Percentiles rank a stretch among this genome's conserved stretches.
Evolutionary conservation across 2,888 invertebrate genomes (phyloP).

Genomic region (Heliconius aoede): DNA sequence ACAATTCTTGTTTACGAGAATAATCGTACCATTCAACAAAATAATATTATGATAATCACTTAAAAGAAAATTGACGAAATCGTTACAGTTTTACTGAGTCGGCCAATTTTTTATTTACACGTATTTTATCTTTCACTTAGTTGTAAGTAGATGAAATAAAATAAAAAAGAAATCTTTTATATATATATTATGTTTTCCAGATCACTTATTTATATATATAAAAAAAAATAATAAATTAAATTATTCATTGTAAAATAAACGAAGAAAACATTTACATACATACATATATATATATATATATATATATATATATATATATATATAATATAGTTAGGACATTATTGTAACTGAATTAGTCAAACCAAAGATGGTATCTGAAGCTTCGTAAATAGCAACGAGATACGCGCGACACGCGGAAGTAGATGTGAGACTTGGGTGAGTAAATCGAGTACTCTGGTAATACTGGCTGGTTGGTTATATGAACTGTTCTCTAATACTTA

Average conservation of each 20-base stretch:
- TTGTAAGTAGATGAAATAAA: neutral
- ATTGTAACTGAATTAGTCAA: conserved; percentile 6
- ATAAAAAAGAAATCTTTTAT: neutral
- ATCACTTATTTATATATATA: too few relatives aligned
- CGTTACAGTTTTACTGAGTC: neutral
- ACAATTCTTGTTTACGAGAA: conserved; percentile 18
- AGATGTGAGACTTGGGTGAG: conserved; percentile 51
- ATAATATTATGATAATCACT: neutral
- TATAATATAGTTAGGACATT: neutral
- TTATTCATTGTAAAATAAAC: neutral
- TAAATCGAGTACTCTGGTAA: conserved; percentile 52
- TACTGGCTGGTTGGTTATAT: conserved; percentile 25
- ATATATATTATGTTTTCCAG: too few relatives aligned
- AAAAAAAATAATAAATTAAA: neutral
- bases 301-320: too few relatives aligned
- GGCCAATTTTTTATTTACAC: neutral
- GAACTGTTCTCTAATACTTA: neutral
- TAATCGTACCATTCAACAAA: neutral
- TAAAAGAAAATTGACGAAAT: neutral
- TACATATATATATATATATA: too few relatives aligned
- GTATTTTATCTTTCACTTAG: neutral
- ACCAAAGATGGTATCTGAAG: conserved; percentile 41
- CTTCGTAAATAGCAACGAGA: conserved; percentile 66
- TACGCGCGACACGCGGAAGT: conserved; percentile 70
- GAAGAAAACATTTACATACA: too few relatives aligned